phyloP scores from a whole-genome alignment of 1,140 invertebrate genomes.

The Geopemphigus sp. region DNA sequence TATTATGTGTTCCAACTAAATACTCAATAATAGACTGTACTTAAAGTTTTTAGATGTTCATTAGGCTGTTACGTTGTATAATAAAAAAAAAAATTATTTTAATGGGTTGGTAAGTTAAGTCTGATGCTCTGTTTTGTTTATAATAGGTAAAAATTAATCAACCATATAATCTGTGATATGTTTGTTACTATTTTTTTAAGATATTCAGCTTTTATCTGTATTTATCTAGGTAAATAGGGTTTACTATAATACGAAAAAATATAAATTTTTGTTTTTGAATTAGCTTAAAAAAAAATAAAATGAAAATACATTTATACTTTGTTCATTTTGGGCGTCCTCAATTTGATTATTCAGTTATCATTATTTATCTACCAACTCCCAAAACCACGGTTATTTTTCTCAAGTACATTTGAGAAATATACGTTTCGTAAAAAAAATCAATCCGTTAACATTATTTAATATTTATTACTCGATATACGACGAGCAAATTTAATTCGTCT shows the following conservation, averaged over 20 bases:
- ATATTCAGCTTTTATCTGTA: constrained; percentile 48
- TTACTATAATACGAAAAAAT: constrained; percentile 24
- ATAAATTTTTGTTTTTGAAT: constrained; percentile 8
- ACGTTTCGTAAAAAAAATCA: not conserved
- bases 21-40: constrained; percentile 45
- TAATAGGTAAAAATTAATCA: constrained; percentile 49
- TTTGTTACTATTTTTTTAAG: constrained; percentile 50
- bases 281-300: constrained; percentile 14
- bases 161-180: constrained; percentile 49
- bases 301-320: not conserved
- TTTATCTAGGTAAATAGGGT: constrained; percentile 48
- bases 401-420: not conserved
- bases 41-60: constrained; percentile 39
- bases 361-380: not conserved
- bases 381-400: not conserved
- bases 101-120: constrained; percentile 48
- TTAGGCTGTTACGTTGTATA: constrained; percentile 42
- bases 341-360: not conserved
- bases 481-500: no score
- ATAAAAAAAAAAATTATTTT: constrained; percentile 28
- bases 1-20: not conserved
- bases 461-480: no score
- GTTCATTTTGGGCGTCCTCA: constrained; percentile 3
- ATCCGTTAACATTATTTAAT: not conserved
- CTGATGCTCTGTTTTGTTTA: constrained; percentile 46